Conservation (phyloP, 2,113 vertebrate genomes). For the Charadrius vociferus region DNA sequence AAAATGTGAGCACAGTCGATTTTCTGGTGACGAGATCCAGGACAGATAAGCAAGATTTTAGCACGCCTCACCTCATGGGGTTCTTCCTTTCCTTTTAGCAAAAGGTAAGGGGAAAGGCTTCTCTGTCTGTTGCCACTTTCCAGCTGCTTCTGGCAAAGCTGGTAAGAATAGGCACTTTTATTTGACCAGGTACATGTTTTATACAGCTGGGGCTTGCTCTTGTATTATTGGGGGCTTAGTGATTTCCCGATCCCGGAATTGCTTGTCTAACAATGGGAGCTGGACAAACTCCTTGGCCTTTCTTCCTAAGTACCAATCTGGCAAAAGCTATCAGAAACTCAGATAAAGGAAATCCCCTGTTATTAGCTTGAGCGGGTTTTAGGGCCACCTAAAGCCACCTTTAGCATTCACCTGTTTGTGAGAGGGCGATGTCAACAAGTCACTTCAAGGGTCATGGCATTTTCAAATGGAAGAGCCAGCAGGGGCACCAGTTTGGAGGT, state of each 20-base stretch:
- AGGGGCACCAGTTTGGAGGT: neutral
- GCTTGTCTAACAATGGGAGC: neutral
- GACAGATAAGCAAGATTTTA: neutral
- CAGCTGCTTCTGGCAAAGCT: neutral
- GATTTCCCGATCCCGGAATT: neutral
- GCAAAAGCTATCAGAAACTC: neutral
- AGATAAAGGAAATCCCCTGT: neutral
- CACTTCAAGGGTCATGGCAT: neutral
- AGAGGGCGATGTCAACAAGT: neutral
- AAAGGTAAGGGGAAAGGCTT: neutral
- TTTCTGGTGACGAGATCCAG: neutral
- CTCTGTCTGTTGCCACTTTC: neutral
- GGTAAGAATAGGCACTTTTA: neutral
- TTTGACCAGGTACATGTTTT: neutral
- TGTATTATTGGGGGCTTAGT: neutral
- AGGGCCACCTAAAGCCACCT: too few relatives aligned
- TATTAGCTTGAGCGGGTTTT: neutral
- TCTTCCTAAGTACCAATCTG: neutral
- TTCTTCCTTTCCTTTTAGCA: neutral
- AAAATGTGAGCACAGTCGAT: neutral
- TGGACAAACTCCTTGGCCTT: neutral
- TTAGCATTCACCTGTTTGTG: neutral
- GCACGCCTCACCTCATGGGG: neutral
- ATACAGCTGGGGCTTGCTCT: neutral
- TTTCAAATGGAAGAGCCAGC: neutral